These are phyloP conservation scores for Progne subis DNA, from an alignment of 2,113 vertebrate species.

Conservation along the genomic window DNA sequence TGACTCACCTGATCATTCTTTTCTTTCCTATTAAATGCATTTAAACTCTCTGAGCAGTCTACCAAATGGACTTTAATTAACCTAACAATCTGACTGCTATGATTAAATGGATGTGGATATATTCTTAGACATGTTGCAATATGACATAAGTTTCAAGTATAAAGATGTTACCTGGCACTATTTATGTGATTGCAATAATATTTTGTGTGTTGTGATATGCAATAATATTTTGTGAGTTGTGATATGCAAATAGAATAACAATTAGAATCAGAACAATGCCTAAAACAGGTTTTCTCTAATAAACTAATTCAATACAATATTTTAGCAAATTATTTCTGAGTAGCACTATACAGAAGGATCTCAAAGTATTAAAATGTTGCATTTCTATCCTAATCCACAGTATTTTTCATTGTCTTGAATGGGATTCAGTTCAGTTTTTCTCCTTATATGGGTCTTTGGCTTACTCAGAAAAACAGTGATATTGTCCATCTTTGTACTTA, in stretches of 20 bases:
- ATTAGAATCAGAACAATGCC: not conserved
- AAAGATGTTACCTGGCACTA: not conserved
- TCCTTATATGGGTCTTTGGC: not conserved
- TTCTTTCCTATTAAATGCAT: not conserved
- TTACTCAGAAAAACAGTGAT: not conserved
- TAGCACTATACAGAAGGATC: not conserved
- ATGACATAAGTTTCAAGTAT: not conserved
- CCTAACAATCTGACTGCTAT: not conserved
- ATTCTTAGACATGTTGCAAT: not conserved
- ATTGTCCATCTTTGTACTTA: not conserved
- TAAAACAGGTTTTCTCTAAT: not conserved
- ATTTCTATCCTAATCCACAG: not conserved
- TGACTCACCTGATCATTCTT: slow-evolving; percentile 17
- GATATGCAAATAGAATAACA: not conserved
- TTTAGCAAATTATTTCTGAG: not conserved
- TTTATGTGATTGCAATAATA: not conserved
- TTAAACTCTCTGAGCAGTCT: not conserved
- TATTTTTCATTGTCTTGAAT: not conserved
- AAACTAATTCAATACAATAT: not conserved
- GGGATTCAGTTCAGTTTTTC: not conserved
- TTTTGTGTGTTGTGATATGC: not conserved
- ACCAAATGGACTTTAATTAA: not conserved
- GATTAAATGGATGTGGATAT: not conserved
- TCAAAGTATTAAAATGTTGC: not conserved
- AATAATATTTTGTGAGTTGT: not conserved